Percentiles rank a stretch among this genome's conserved stretches.
Evolutionary conservation across 2,888 invertebrate species (phyloP).

Genomic region (Fissipunctia ypsillon): DNA sequence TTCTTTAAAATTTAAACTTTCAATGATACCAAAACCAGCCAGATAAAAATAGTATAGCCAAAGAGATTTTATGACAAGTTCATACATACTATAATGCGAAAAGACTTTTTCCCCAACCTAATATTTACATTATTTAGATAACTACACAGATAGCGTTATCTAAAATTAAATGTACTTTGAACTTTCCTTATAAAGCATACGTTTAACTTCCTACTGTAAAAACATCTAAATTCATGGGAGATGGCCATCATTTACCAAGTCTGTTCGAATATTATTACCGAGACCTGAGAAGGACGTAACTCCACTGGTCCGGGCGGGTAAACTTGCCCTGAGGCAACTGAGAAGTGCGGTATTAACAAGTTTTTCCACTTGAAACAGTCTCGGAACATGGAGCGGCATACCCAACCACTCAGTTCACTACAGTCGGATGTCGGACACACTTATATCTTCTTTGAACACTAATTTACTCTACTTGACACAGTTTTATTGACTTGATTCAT

Average conservation of each 20-base stretch:
- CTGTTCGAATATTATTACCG: slow-evolving; percentile 56
- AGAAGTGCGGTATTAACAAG: slow-evolving; percentile 60
- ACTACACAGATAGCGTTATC: slow-evolving; percentile 34
- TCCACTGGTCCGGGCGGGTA: slow-evolving; percentile 36
- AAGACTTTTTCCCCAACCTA: too few species aligned
- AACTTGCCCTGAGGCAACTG: slow-evolving; percentile 46
- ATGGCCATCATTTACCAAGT: slow-evolving; percentile 57
- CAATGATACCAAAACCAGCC: too few species aligned
- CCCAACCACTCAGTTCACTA: slow-evolving; percentile 45
- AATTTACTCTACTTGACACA: slow-evolving; percentile 51
- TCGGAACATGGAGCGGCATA: slow-evolving; percentile 45
- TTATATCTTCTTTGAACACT: slow-evolving; percentile 50
- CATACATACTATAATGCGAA: too few species aligned
- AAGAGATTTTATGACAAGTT: too few species aligned
- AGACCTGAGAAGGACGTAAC: slow-evolving; percentile 23
- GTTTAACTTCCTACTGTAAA: slow-evolving; percentile 7
- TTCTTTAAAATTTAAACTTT: too few species aligned
- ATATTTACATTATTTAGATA: slow-evolving; percentile 25
- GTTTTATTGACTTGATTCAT: slow-evolving; percentile 42
- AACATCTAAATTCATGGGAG: slow-evolving; percentile 48
- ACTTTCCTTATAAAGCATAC: slow-evolving; percentile 32
- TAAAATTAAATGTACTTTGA: slow-evolving; percentile 13
- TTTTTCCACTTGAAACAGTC: slow-evolving; percentile 62
- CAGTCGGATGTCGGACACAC: slow-evolving; percentile 48
- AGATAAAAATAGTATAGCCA: too few species aligned